phyloP scores from a whole-genome alignment of 2,113 vertebrate species.

The Dasyornis broadbenti region DNA sequence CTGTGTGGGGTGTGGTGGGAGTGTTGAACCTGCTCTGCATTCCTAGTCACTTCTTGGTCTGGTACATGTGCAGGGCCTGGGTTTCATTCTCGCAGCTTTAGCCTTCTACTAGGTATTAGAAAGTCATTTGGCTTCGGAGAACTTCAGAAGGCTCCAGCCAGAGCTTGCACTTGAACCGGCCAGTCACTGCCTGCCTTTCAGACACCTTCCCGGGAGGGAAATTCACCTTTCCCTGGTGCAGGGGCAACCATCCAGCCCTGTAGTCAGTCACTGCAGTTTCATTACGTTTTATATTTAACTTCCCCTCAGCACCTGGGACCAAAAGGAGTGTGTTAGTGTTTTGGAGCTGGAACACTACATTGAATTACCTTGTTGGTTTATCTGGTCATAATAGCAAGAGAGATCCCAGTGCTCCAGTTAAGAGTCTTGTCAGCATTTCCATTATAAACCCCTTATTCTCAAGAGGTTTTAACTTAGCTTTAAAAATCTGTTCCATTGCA shows the following conservation, averaged over 20 bases:
- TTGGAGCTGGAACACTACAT: constrained; percentile 40
- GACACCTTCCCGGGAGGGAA: neutral
- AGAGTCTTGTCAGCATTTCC: constrained; percentile 59
- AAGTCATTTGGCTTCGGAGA: neutral
- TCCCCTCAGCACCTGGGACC: constrained; percentile 31
- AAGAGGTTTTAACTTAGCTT: constrained; percentile 34
- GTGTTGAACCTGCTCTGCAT: rapidly evolving
- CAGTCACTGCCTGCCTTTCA: neutral
- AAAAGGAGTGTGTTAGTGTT: constrained; percentile 38
- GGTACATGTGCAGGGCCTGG: neutral
- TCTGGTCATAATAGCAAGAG: constrained; percentile 56
- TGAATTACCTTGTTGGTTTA: constrained; percentile 67
- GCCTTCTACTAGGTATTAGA: neutral
- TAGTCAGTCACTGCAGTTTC: constrained; percentile 9
- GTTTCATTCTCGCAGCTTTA: neutral
- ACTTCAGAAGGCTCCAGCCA: neutral
- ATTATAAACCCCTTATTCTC: constrained; percentile 40
- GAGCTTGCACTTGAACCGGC: neutral
- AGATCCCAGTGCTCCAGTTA: constrained; percentile 55
- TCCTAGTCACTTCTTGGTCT: neutral
- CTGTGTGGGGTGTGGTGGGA: rapidly evolving
- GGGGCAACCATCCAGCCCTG: neutral
- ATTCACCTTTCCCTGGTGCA: neutral
- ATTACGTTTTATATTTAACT: constrained; percentile 64
- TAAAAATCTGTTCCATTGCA: constrained; percentile 32